A percentile compares a stretch with the other conserved stretches of the same genome.
Conservation (phyloP, 2,113 vertebrate species). For the Meriones unguiculatus region DNA sequence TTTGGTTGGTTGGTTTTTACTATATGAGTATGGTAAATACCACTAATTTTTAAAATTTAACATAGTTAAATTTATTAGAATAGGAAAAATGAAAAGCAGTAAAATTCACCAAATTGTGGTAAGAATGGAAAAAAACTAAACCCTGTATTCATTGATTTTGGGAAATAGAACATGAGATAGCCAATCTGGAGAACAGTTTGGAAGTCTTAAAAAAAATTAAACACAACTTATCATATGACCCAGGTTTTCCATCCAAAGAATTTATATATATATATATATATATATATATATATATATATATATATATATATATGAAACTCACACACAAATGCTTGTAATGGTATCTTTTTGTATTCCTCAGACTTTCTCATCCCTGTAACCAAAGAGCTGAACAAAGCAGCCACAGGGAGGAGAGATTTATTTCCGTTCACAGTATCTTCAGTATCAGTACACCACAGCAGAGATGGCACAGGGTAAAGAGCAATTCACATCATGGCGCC, state of each 20-base stretch:
- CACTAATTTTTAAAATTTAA: neutral
- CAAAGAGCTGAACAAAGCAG: neutral
- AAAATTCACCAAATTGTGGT: neutral
- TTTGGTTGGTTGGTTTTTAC: neutral
- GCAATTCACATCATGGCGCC: neutral
- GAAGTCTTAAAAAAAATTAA: constrained; percentile 2
- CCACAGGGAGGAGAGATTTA: neutral
- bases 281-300: too few species aligned
- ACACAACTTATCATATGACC: neutral
- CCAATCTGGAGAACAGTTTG: neutral
- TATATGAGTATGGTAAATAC: neutral
- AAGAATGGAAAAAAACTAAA: neutral
- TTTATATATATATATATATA: neutral
- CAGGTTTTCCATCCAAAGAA: neutral
- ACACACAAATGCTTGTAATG: neutral
- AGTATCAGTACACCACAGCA: neutral
- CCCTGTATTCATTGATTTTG: neutral
- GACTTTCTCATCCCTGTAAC: neutral
- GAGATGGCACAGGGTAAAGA: neutral
- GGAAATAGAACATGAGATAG: neutral
- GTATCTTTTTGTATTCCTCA: neutral
- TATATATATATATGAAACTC: too few species aligned
- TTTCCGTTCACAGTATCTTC: neutral
- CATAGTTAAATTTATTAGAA: neutral
- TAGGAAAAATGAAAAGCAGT: neutral